Conservation (phyloP, 2,113 vertebrate species). For the Thunnus thynnus region DNA sequence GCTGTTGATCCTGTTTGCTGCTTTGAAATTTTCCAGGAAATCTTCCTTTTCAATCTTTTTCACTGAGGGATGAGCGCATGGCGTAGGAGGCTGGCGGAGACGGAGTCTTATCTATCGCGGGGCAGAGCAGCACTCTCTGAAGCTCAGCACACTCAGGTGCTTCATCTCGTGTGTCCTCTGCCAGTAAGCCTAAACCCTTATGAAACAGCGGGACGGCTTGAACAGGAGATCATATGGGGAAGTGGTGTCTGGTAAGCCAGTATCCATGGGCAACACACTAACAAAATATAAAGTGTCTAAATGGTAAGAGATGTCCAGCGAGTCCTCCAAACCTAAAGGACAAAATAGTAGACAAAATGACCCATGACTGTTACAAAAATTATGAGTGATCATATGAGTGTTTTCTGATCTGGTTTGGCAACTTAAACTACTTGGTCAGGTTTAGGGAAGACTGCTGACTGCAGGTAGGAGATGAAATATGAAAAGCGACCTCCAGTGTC, state of each 20-base stretch:
- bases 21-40: conserved; percentile 68
- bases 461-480: too few species aligned
- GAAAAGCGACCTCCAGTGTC: too few species aligned
- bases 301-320: conserved; percentile 7
- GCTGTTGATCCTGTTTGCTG: conserved; percentile 77
- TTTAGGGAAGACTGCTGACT: too few species aligned
- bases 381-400: too few species aligned
- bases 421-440: too few species aligned
- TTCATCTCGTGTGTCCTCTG: conserved; percentile 42
- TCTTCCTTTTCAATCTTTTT: conserved; percentile 60
- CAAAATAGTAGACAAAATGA: background rate
- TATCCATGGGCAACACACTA: too few species aligned
- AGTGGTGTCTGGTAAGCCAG: background rate
- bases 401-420: too few species aligned
- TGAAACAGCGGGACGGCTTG: conserved; percentile 13
- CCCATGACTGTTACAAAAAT: too few species aligned
- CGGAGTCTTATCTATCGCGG: conserved; percentile 52
- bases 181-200: conserved; percentile 33
- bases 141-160: conserved; percentile 54
- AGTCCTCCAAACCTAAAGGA: background rate
- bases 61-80: conserved; percentile 42
- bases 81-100: conserved; percentile 23
- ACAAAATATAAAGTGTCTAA: background rate
- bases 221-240: conserved; percentile 10
- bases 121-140: conserved; percentile 40